Conservation (phyloP, 2,113 vertebrate species). For the Centropus unirufus region DNA sequence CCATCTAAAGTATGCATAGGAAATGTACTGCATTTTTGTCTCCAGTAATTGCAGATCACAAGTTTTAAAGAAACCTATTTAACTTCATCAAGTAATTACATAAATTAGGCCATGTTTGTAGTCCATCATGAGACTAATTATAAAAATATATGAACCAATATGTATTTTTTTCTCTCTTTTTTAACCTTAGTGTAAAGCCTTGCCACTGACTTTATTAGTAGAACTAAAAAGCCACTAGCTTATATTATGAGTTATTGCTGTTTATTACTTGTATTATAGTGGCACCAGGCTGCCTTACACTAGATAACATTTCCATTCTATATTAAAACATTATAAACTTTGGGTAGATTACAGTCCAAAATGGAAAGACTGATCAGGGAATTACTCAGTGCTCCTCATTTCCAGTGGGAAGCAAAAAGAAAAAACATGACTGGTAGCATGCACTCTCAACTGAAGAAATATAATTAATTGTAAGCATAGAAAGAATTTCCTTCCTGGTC, state of each 20-base stretch:
- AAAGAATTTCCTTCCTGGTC: neutral
- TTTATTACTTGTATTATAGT: slow-evolving; percentile 27
- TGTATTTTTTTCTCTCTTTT: neutral
- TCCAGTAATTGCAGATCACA: neutral
- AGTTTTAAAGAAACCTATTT: neutral
- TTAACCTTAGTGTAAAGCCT: neutral
- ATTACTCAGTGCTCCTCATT: neutral
- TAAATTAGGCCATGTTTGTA: neutral
- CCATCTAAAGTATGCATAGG: neutral
- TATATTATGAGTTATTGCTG: neutral
- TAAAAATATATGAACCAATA: neutral
- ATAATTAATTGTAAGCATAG: neutral
- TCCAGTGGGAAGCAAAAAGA: neutral
- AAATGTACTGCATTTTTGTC: neutral
- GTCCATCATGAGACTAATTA: neutral
- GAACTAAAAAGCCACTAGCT: slow-evolving; percentile 1
- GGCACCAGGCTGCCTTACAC: slow-evolving; percentile 34
- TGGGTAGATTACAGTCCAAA: neutral
- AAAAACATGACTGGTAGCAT: neutral
- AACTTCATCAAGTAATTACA: neutral
- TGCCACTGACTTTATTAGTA: neutral
- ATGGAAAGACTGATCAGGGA: neutral
- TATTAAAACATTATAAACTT: neutral
- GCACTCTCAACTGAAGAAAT: neutral
- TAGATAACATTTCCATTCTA: slow-evolving; percentile 15